Evolutionary conservation across 2,888 invertebrate genomes (phyloP).

Genomic region (Neoascia interrupta): DNA sequence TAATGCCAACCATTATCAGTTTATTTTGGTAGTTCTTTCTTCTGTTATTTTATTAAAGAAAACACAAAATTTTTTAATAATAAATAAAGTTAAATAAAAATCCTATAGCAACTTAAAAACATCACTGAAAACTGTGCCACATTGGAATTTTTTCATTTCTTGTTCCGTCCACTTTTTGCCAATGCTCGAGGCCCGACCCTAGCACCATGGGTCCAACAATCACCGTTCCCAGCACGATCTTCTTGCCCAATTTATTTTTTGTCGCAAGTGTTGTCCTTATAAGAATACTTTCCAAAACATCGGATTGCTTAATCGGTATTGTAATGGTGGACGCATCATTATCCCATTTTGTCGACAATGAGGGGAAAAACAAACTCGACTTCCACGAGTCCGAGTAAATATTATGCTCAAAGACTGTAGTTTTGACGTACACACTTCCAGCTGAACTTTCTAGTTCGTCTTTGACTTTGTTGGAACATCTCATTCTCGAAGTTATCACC

Average conservation of each 20-base stretch:
- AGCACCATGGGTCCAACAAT: conserved; percentile 72
- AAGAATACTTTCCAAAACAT: conserved; percentile 75
- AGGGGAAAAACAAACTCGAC: conserved; percentile 86
- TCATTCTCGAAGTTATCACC: conserved; percentile 77
- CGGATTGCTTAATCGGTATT: conserved; percentile 75
- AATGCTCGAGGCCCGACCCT: conserved; percentile 75
- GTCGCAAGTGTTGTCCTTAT: conserved; percentile 78
- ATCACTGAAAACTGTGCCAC: conserved; percentile 78
- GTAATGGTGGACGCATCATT: conserved; percentile 77
- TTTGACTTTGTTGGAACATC: conserved; percentile 79
- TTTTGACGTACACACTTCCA: conserved; percentile 87
- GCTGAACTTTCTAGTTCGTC: conserved; percentile 78
- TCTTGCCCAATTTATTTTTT: conserved; percentile 78
- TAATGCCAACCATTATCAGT: too few species aligned
- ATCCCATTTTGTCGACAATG: conserved; percentile 88
- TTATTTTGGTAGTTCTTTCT: too few species aligned
- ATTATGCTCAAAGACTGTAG: conserved; percentile 86
- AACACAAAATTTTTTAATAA: neutral
- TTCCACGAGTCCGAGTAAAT: conserved; percentile 84
- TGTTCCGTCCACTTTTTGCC: conserved; percentile 74
- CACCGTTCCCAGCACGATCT: conserved; percentile 78
- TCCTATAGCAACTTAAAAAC: neutral
- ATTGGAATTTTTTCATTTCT: conserved; percentile 75
- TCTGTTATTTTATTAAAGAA: too few species aligned
- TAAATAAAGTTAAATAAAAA: neutral